Evolutionary conservation across 2,888 invertebrate genomes (phyloP).

Genomic region (Pterostichus madidus): DNA sequence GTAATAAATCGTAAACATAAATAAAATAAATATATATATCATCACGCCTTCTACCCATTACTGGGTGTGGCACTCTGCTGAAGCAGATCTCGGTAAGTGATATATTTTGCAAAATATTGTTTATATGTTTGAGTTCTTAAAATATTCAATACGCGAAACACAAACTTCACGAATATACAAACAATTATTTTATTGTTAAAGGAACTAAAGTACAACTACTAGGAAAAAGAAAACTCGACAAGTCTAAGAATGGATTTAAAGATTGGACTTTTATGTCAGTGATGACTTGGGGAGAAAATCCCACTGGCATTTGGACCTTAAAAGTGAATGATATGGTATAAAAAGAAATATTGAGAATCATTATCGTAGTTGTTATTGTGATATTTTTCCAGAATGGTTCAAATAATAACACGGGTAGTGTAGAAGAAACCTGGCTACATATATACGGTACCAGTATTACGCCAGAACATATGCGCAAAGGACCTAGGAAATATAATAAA

Average conservation of each 20-base stretch:
- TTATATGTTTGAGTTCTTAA: too few relatives aligned
- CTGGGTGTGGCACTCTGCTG: too few relatives aligned
- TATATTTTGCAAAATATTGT: too few relatives aligned
- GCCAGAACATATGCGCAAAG: constrained; percentile 82
- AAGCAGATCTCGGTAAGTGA: too few relatives aligned
- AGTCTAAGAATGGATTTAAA: constrained; percentile 84
- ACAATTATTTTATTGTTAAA: constrained; percentile 73
- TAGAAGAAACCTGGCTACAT: constrained; percentile 81
- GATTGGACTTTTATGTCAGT: constrained; percentile 94
- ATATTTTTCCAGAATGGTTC: constrained; percentile 13
- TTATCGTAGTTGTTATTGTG: neutral
- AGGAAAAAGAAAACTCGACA: constrained; percentile 84
- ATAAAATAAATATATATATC: too few relatives aligned
- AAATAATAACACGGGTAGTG: constrained; percentile 78
- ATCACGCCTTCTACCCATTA: too few relatives aligned
- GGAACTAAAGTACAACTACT: constrained; percentile 86
- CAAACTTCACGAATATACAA: too few relatives aligned
- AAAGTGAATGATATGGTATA: constrained; percentile 78
- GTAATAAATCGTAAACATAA: too few relatives aligned
- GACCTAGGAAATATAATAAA: constrained; percentile 79
- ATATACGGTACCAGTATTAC: constrained; percentile 86
- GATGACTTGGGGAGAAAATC: constrained; percentile 93
- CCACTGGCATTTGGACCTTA: constrained; percentile 84
- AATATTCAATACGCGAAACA: too few relatives aligned
- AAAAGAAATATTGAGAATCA: neutral